Evolutionary conservation across 1,140 invertebrate species (phyloP), one percentile per base, ranked within the genome.

Genomic region (Apocrypta bakeri): DNA sequence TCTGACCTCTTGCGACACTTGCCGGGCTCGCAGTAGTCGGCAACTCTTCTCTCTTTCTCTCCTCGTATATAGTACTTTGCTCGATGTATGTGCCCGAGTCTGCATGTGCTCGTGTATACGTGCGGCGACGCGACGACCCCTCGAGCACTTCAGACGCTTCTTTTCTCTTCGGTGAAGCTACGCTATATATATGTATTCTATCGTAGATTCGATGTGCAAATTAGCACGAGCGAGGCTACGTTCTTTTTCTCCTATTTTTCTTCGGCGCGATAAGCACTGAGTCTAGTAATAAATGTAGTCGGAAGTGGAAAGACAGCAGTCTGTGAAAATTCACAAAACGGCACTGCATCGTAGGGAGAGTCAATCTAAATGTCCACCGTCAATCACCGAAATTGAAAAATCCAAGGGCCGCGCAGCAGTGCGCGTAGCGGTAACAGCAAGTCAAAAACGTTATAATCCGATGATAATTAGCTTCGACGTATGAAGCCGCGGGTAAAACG

Each of bases 71-170:
- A 21, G 2, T 9, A 7, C 27, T 25, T 66, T 61, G 4, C 56
- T 61, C 56, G 4, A 4, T 61, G 2, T 61, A 4, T 37, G 3
- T 37, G 3, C 9, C 33, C 17, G 14, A 3, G 4, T 61, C 56
- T 3, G n/a, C 56, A 21, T 12, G 66, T 48, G 42, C 21, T 3
- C 21, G 21, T n/a, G 14, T 48, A 14, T 17, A 14, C 12, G 48
- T 56, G 48, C 17, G n/a, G n/a, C n/a, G n/a, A n/a, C n/a, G 17
- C 2, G 21, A 56, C 48, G n/a, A 66, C 25, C 24, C 71, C 37
- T 73, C 37, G 33, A 2, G 69, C 37, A 73, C 71, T 73, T 73
- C 37, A 73, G 71, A 73, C 71, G 37, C 68, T 71, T 71, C 68
- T 71, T 37, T 71, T 66, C 64, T 66, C 29, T 29, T 17, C 24